Percentiles rank a stretch among this genome's conserved stretches.
These are phyloP conservation scores for Stigmatopora nigra DNA, from an alignment of 2,113 vertebrate species.

Conservation along the genomic window DNA sequence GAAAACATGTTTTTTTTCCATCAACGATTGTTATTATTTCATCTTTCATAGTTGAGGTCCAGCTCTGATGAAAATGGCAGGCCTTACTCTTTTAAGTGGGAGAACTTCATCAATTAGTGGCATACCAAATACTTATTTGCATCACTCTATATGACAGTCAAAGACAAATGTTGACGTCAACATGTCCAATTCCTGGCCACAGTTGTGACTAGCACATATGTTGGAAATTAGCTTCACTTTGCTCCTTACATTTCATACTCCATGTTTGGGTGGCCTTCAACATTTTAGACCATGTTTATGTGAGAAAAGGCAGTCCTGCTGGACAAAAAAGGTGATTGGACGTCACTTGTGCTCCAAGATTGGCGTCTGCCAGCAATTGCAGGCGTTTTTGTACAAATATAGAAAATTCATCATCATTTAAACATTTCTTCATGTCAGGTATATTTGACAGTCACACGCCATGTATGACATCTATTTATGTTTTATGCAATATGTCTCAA, in stretches of 20 bases:
- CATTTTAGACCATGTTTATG: background rate
- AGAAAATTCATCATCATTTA: background rate
- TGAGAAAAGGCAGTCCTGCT: background rate
- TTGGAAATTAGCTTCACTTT: background rate
- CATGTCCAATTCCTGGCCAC: background rate
- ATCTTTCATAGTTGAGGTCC: too few species aligned
- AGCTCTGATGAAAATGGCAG: too few species aligned
- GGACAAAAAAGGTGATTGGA: background rate
- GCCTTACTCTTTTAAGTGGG: too few species aligned
- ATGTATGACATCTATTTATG: background rate
- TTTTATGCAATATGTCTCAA: background rate
- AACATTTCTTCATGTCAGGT: background rate
- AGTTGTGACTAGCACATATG: background rate
- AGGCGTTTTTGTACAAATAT: background rate
- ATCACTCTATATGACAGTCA: background rate
- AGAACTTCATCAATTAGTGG: too few species aligned
- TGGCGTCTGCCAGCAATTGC: background rate
- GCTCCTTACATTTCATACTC: background rate
- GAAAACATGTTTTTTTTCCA: too few species aligned
- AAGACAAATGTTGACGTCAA: background rate
- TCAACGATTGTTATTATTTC: too few species aligned
- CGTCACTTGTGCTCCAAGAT: background rate
- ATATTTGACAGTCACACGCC: background rate
- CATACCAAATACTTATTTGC: background rate
- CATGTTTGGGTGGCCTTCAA: slow-evolving; percentile 4